These are phyloP conservation scores for Bothrops jararaca DNA, from an alignment of 2,113 vertebrate species.

Conservation along the genomic window DNA sequence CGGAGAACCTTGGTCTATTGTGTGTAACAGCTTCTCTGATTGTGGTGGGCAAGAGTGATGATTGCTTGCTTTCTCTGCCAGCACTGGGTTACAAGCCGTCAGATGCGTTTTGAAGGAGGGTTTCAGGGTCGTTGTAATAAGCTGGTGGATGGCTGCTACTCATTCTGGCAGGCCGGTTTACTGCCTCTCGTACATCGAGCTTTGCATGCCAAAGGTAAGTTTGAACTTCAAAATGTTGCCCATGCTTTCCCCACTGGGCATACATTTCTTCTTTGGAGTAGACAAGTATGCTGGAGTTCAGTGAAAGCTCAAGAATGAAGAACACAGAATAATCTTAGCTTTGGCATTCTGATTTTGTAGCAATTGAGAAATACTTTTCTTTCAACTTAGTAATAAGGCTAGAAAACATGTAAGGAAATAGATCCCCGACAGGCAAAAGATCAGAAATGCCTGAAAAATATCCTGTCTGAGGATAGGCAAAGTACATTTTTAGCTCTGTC, in stretches of 20 bases:
- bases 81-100: constrained; percentile 90
- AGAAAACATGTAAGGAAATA: neutral
- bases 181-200: constrained; percentile 91
- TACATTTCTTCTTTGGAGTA: neutral
- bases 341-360: neutral
- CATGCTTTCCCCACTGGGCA: neutral
- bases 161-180: constrained; percentile 96
- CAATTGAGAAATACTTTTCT: neutral
- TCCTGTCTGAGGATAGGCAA: neutral
- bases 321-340: neutral
- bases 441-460: neutral
- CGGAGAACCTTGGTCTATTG: neutral
- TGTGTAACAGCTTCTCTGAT: neutral
- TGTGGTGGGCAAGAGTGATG: rapidly evolving
- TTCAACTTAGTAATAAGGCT: neutral
- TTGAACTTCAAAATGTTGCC: neutral
- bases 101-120: constrained; percentile 95
- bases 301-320: neutral
- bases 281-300: neutral
- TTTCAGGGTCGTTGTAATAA: constrained; percentile 98
- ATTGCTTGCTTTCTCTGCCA: constrained; percentile 41
- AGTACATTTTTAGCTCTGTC: neutral
- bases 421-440: neutral
- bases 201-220: constrained; percentile 84
- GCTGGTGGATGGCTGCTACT: constrained; percentile 97